Evolutionary conservation across 2,113 vertebrate genomes (phyloP).

Genomic region (Bucco capensis): DNA sequence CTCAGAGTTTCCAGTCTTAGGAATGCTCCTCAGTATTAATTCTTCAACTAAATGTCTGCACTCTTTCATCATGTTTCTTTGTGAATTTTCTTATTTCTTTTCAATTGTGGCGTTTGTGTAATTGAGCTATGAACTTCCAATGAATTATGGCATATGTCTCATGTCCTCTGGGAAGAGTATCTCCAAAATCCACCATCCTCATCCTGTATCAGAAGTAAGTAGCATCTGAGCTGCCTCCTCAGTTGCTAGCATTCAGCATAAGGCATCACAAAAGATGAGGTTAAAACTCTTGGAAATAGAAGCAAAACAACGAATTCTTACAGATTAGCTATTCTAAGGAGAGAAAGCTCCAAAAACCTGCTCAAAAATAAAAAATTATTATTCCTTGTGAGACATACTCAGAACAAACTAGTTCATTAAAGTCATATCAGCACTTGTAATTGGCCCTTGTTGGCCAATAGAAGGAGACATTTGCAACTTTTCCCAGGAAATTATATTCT

Average conservation of each 20-base stretch:
- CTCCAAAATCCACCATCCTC: background rate
- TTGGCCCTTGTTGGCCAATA: slow-evolving; percentile 60
- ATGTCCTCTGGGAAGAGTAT: background rate
- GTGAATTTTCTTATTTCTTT: background rate
- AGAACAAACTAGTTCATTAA: slow-evolving; percentile 79
- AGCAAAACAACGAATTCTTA: background rate
- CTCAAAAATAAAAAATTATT: slow-evolving; percentile 20
- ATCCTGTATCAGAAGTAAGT: rapidly evolving
- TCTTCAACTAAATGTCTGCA: background rate
- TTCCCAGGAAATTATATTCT: slow-evolving; percentile 83
- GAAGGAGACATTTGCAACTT: slow-evolving; percentile 78
- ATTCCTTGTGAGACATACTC: slow-evolving; percentile 71
- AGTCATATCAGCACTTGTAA: slow-evolving; percentile 56
- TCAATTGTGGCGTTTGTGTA: background rate
- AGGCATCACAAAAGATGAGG: background rate
- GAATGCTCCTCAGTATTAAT: background rate
- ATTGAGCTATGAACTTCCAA: background rate
- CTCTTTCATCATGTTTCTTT: background rate
- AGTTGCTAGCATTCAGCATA: rapidly evolving
- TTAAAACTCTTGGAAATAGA: background rate
- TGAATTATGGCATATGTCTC: rapidly evolving
- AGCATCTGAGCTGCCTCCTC: background rate
- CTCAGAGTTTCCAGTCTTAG: background rate
- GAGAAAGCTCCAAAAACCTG: background rate
- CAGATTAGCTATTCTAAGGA: background rate